Conservation (phyloP, 2,888 invertebrate genomes). For the Tholera decimalis region DNA sequence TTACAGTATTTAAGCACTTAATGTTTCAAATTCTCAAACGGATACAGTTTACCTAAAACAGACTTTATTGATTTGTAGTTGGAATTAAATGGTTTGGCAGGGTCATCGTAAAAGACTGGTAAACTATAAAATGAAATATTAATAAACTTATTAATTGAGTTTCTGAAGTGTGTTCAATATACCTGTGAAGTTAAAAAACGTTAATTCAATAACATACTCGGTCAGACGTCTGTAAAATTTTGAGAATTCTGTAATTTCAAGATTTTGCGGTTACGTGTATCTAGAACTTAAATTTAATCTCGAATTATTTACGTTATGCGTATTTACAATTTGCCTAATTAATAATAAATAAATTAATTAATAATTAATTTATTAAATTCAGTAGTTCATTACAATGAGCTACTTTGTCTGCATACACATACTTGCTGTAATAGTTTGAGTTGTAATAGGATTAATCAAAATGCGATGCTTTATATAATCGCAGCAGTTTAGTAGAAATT, state of each 20-base stretch:
- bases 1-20: too few species aligned
- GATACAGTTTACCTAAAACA: too few species aligned
- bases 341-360: too few species aligned
- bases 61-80: constrained; percentile 7
- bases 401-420: constrained; percentile 12
- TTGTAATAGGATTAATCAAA: constrained; percentile 25
- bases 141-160: constrained; percentile 6
- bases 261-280: not conserved
- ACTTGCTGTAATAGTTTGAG: constrained; percentile 20
- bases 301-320: not conserved
- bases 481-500: not conserved
- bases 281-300: not conserved
- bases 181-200: too few species aligned
- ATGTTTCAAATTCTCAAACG: too few species aligned
- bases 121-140: not conserved
- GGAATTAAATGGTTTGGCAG: not conserved
- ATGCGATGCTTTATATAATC: not conserved
- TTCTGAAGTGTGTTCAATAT: not conserved
- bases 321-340: not conserved
- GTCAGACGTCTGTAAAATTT: too few species aligned
- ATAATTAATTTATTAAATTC: too few species aligned
- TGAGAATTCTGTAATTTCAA: not conserved
- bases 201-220: too few species aligned
- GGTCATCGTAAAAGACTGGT: not conserved
- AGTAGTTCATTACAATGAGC: constrained; percentile 25